Evolutionary conservation across 2,797 vertebrate species (phyloP), one percentile per base, ranked within the genome.

Genomic region (Pseudotriccus pelzelni): DNA sequence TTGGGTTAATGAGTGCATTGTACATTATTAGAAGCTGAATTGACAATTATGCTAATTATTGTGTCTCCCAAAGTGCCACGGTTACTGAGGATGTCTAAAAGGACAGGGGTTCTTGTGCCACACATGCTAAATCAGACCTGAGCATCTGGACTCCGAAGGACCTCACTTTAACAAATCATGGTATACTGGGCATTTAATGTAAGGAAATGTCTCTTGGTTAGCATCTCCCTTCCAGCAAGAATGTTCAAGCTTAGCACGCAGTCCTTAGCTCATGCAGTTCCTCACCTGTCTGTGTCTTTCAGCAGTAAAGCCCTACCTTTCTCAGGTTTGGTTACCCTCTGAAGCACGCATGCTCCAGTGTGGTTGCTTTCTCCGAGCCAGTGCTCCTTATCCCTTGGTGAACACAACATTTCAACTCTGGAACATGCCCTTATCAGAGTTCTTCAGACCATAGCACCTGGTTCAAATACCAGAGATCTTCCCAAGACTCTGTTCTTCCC

Each of bases 1-100:
- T 94, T 91, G 89, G 88, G 93, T 97, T 97, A 97, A 97, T 93
- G 79, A 96, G 76, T 1, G 0, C 39, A 68, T 87, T 96, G 94
- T 89, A 89, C 81, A 17, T 85, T 89, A 90, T 94, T 95, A 95
- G 92, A 89, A 84, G 34, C 46, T 90, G 93, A 87, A 94, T 89
- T 93, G 86, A 91, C 84, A 90, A 85, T 64, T 87, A 89, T 82
- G 94, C 91, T 93, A 82, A 95, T 97, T 91, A 73, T 83, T 85
- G 56, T 82, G 52, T 90, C 55, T 94, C 89, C 75, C 89, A 72
- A 91, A 85, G 80, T 84, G 55, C 73, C 63, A 62, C 24, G 47
- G 10, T 94, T 94, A 83, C 46, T 74, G 74, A 82, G 27, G 68
- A 62, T 90, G 20, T 86, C 88, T 70, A 59, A 90, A 89, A 86